A percentile compares a stretch with the other conserved stretches of the same genome.
These are phyloP conservation scores for Triplophysa dalaica DNA, from an alignment of 2,113 vertebrate genomes.

Conservation along the genomic window DNA sequence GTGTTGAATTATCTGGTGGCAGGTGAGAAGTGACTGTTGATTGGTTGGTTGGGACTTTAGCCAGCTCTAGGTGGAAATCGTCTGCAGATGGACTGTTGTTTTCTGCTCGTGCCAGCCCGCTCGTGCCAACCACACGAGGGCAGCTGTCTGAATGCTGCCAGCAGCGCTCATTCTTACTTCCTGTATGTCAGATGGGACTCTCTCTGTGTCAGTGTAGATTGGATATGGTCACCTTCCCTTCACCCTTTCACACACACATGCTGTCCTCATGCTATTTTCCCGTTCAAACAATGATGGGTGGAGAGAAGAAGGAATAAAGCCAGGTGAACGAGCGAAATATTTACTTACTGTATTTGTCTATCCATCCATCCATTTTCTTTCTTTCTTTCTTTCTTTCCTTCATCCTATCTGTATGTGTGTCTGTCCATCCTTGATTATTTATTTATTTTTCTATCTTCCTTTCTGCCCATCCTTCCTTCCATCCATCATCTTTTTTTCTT, in stretches of 20 bases:
- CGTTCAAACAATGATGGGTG: slow-evolving; percentile 1
- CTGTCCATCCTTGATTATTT: no score
- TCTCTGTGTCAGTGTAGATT: slow-evolving; percentile 32
- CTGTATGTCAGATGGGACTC: slow-evolving; percentile 25
- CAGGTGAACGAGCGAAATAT: background rate
- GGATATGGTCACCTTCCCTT: slow-evolving; percentile 23
- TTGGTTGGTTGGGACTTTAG: slow-evolving; percentile 30
- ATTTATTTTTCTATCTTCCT: no score
- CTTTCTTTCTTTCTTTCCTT: no score
- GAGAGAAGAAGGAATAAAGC: background rate
- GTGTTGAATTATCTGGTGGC: slow-evolving; percentile 15
- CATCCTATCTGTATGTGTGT: no score
- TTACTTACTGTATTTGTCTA: no score
- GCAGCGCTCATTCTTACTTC: slow-evolving; percentile 2
- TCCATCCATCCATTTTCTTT: no score
- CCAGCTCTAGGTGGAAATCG: slow-evolving; percentile 20
- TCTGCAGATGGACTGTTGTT: slow-evolving; percentile 41
- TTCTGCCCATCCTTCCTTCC: no score
- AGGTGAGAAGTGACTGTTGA: slow-evolving; percentile 39
- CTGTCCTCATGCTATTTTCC: background rate
- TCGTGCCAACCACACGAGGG: slow-evolving; percentile 5
- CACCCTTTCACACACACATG: slow-evolving; percentile 30
- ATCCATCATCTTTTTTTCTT: no score
- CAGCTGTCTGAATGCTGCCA: slow-evolving; percentile 11
- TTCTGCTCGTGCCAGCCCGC: background rate